Evolutionary conservation across 2,888 invertebrate species (phyloP), one percentile per base, ranked within the genome.

Genomic region (Drosophila borealis): DNA sequence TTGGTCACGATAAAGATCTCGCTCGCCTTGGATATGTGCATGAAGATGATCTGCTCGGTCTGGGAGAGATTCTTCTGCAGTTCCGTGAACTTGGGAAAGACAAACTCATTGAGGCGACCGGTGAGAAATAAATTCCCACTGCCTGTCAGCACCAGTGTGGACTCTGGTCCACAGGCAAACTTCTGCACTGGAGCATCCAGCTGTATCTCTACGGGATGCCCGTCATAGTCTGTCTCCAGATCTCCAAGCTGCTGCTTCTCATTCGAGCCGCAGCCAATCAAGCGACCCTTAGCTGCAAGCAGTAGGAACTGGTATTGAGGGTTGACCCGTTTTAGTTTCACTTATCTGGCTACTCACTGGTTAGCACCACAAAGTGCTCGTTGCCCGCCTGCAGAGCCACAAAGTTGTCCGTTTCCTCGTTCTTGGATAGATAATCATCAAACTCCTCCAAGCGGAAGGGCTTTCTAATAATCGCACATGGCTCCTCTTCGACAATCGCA

Each of bases 1-100:
- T 91, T 92, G 34, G 91, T 92, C 10, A 92, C 90, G 36, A 92
- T 91, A 39, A 90, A 92, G 14, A 92, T 92, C 46, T 92, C 92
- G 77, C 91, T 92, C 4, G 89, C 83, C 72, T 91, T 89, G 5
- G 92, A 92, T 25, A 92, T 91, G 68, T 92, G 89, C 88, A 92
- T 88, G 51, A 90, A 92, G 48, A 90, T 89, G 14, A 92, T 91
- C 68, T 89, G 86, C 59, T 92, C 91, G 17, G 82, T 88, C 5
- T 88, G 81, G 13, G 90, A 79, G n/a, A 92, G 90, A 76, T 91
- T 91, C 69, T 91, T 89, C 65, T 90, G 90, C 21, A 92, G 66
- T 68, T 92, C 92, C 8, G 91, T 91, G 53, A 92, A 91, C 68
- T 89, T 85, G 25, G 91, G 82, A 76, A 91, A 91, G 36, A 89